A percentile compares a stretch with the other conserved stretches of the same genome.
These are phyloP conservation scores for Dufourea novaeangliae DNA, from an alignment of 1,140 invertebrate species.

Conservation along the genomic window DNA sequence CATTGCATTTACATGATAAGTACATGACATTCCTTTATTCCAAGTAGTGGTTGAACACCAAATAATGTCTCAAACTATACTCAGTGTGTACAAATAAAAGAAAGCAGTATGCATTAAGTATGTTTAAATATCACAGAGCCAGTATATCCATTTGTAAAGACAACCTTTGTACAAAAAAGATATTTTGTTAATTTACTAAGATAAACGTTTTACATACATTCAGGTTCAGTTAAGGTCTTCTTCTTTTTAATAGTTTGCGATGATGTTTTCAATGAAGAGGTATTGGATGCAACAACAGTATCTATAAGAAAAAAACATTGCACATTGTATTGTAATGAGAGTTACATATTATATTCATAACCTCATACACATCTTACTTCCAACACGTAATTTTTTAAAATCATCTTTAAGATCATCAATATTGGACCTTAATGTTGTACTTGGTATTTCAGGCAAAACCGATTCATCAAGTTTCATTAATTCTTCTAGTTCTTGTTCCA, in stretches of 20 bases:
- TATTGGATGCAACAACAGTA: neutral
- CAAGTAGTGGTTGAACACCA: neutral
- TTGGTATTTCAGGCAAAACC: neutral
- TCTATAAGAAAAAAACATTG: constrained; percentile 1
- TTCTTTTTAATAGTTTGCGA: neutral
- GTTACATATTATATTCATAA: neutral
- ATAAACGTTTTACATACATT: neutral
- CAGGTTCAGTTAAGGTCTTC: neutral
- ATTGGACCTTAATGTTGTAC: constrained; percentile 11
- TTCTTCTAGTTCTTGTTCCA: constrained; percentile 77
- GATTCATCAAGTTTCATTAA: constrained; percentile 44
- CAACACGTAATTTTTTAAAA: constrained; percentile 28
- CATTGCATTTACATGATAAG: neutral
- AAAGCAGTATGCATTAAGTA: constrained; percentile 6
- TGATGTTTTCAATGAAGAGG: neutral
- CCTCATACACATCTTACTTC: constrained; percentile 40
- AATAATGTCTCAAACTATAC: neutral
- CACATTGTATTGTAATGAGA: neutral
- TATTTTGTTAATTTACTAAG: neutral
- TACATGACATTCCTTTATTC: neutral
- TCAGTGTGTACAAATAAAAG: neutral
- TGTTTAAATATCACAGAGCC: neutral
- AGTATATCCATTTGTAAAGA: neutral
- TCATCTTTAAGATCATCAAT: constrained; percentile 42
- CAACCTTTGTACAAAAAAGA: neutral